These are phyloP conservation scores for Dendrolimus pini DNA, from an alignment of 2,888 invertebrate genomes.

Conservation along the genomic window DNA sequence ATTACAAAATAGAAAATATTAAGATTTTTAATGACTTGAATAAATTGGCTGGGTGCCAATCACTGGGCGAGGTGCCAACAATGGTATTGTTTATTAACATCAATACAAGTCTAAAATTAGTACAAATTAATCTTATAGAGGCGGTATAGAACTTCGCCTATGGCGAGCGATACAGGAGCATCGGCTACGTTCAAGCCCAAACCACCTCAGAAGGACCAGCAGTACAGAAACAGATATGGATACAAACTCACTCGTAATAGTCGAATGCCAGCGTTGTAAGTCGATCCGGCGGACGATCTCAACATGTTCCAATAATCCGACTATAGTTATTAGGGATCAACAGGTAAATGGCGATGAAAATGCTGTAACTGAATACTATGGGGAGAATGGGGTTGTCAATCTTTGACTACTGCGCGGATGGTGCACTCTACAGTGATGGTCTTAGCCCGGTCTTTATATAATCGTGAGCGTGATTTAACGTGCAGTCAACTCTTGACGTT, in stretches of 20 bases:
- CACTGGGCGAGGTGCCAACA: no score
- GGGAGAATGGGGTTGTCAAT: slow-evolving; percentile 48
- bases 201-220: slow-evolving; percentile 49
- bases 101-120: no score
- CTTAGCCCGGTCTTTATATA: slow-evolving; percentile 3
- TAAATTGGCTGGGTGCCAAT: no score
- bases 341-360: slow-evolving; percentile 42
- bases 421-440: slow-evolving; percentile 64
- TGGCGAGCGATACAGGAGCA: slow-evolving; percentile 88
- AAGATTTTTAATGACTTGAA: no score
- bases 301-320: slow-evolving; percentile 49
- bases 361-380: slow-evolving; percentile 40
- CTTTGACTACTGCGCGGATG: slow-evolving; percentile 71
- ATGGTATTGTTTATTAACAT: no score
- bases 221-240: slow-evolving; percentile 66
- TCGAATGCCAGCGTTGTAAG: slow-evolving; percentile 59
- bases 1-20: no score
- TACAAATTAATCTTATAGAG: slow-evolving; percentile 62
- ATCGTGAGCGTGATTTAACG: neutral
- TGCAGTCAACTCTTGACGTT: no score
- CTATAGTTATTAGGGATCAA: slow-evolving; percentile 51
- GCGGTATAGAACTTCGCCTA: slow-evolving; percentile 88
- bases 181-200: slow-evolving; percentile 45
- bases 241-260: slow-evolving; percentile 62
- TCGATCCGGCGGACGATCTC: slow-evolving; percentile 35